Evolutionary conservation across 2,113 vertebrate species (phyloP).

Genomic region (Eulemur rufifrons): DNA sequence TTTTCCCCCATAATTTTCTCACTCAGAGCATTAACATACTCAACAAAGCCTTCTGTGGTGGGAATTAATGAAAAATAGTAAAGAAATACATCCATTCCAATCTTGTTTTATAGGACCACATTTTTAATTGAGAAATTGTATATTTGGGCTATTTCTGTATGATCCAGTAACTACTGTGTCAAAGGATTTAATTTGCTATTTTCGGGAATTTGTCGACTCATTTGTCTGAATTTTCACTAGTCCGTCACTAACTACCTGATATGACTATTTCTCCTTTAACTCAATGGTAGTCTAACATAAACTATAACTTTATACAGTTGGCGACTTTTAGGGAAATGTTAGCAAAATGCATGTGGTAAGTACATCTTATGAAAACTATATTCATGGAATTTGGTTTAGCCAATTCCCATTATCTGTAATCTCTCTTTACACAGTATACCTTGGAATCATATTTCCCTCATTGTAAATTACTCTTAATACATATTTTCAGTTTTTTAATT

Average conservation of each 20-base stretch:
- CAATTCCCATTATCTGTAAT: neutral
- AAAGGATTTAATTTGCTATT: neutral
- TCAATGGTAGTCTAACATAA: neutral
- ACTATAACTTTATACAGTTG: neutral
- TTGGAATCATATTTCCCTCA: neutral
- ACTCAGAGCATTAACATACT: constrained; percentile 16
- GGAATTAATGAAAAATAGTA: constrained; percentile 1
- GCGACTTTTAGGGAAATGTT: neutral
- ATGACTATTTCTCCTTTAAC: neutral
- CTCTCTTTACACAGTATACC: neutral
- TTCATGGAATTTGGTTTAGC: constrained; percentile 30
- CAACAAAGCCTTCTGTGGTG: constrained; percentile 4
- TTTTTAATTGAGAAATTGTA: constrained; percentile 12
- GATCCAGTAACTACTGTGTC: neutral
- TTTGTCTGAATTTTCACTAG: neutral
- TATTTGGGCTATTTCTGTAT: constrained; percentile 11
- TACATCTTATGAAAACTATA: neutral
- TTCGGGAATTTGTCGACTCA: neutral
- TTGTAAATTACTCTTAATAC: neutral
- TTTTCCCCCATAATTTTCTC: neutral
- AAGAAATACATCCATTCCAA: constrained; percentile 3
- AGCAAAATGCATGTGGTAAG: neutral
- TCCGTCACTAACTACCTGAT: neutral
- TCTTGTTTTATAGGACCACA: neutral
- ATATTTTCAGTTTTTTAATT: neutral